phyloP scores from a whole-genome alignment of 2,113 vertebrate genomes.

The Anhinga anhinga region DNA sequence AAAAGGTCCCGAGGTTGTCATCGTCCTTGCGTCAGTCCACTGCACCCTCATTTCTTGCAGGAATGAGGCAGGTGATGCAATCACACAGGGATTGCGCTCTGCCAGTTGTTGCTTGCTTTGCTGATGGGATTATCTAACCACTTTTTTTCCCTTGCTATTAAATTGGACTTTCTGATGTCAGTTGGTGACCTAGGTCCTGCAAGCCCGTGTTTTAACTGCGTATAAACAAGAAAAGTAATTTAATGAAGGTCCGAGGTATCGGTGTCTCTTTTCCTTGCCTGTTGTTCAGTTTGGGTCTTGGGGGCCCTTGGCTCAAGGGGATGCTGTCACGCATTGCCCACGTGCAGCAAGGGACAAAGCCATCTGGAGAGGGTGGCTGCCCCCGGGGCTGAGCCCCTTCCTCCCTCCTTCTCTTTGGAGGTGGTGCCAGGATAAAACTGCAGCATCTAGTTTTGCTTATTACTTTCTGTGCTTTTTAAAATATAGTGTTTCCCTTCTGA shows the following conservation, averaged over 20 bases:
- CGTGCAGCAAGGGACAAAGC: neutral
- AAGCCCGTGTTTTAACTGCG: neutral
- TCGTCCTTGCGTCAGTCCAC: neutral
- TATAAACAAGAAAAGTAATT: neutral
- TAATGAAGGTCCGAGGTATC: neutral
- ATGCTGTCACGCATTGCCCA: accelerated
- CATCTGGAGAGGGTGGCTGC: neutral
- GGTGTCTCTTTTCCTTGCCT: neutral
- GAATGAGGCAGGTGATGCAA: accelerated
- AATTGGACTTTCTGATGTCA: no score
- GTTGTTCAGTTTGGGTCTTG: neutral
- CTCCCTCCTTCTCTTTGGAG: neutral
- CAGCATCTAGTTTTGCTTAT: neutral
- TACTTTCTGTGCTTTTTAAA: neutral
- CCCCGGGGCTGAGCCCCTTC: neutral
- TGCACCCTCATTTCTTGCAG: neutral
- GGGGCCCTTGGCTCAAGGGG: accelerated
- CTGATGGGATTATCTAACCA: neutral
- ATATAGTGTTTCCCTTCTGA: neutral
- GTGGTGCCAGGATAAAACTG: neutral
- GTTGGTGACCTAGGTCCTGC: neutral
- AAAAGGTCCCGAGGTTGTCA: neutral
- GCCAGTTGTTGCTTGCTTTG: neutral
- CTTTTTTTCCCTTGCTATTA: neutral
- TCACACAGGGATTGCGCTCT: neutral